Evolutionary conservation across 2,113 vertebrate species (phyloP), one percentile per base, ranked within the genome.

Genomic region (Clarias batrachus): DNA sequence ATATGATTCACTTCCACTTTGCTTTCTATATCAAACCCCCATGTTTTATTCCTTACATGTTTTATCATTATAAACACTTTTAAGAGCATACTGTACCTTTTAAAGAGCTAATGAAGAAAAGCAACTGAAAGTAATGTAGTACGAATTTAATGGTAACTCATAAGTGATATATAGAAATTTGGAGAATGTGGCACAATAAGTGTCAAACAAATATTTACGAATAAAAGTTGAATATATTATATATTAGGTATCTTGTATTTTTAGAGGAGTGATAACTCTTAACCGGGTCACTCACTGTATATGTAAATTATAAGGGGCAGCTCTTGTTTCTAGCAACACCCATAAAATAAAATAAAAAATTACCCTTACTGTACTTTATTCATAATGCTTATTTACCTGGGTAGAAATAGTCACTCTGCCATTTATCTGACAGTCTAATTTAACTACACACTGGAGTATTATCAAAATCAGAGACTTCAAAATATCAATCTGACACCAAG

Each of bases 381-480:
- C 48, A 48, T 65, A 65, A 65, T 12, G 25, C 3, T 65, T n/a
- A 23, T n/a, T 65, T 25, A 65, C 25, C 62, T 1, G 25, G 23
- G 25, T 65, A 25, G 25, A 65, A 65, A 65, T 65, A 65, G 10
- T 12, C 62, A 65, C 4, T 66, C 11, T 14, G 12, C 13, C n/a
- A 48, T 74, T 25, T 74, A 25, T 5, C 48, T 74, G 37, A 41
- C 19, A 54, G 37, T 76, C 13, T n/a, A 76, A 76, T 76, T 7
- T 54, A 76, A 59, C 78, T n/a, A 83, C 37, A 37, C 52, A 66
- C 21, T 77, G 62, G 13, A 37, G 59, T 66, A 33, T 48, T 83
- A 77, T 66, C n/a, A 62, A 30, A 70, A 54, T 14, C 10, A 71
- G 54, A 68, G 21, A 33, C 48, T 81, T 63, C 48, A 87, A 80